A percentile compares a stretch with the other conserved stretches of the same genome.
These are phyloP conservation scores for Cyaniris semiargus DNA, from an alignment of 2,888 invertebrate genomes.

Conservation along the genomic window DNA sequence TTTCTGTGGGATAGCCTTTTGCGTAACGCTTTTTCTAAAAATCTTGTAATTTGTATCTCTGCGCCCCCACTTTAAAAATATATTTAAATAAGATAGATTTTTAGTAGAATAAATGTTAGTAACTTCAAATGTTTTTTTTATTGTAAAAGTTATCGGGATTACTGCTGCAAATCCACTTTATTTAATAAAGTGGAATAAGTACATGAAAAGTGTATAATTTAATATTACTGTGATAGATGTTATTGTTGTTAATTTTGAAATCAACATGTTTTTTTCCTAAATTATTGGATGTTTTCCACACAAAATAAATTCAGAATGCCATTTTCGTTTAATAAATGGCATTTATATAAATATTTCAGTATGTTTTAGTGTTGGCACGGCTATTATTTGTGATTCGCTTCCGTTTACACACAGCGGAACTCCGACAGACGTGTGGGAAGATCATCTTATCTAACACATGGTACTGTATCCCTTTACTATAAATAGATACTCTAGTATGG, in stretches of 20 bases:
- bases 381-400: constrained; percentile 25
- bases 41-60: background rate
- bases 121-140: too few relatives aligned
- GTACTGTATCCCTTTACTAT: constrained; percentile 26
- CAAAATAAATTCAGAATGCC: too few relatives aligned
- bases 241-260: too few relatives aligned
- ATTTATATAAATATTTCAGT: background rate
- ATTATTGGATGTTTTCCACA: background rate
- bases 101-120: background rate
- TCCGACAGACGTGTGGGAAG: constrained; percentile 19
- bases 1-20: background rate
- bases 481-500: constrained; percentile 6
- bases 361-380: background rate
- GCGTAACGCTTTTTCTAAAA: background rate
- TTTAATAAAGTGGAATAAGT: too few relatives aligned
- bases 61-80: too few relatives aligned
- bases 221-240: too few relatives aligned
- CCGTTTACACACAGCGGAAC: constrained; percentile 21
- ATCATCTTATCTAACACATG: constrained; percentile 21
- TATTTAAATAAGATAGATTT: too few relatives aligned
- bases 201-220: too few relatives aligned
- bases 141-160: too few relatives aligned
- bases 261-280: too few relatives aligned
- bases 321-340: background rate
- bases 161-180: too few relatives aligned